A percentile compares a stretch with the other conserved stretches of the same genome.
Conservation (phyloP, 2,888 invertebrate genomes). For the Dexiosoma caninum region DNA sequence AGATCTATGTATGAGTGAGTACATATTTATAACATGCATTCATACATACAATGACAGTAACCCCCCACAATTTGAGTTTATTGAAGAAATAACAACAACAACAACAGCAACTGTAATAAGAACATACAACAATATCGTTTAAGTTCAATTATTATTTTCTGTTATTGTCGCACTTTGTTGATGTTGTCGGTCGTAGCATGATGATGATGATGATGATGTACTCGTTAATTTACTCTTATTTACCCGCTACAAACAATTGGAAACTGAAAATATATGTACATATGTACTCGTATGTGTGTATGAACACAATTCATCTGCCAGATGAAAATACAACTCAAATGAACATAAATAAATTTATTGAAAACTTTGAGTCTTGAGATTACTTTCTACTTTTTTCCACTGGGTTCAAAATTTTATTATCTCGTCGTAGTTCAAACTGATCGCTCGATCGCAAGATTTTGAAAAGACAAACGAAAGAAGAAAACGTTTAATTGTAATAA, state of each 20-base stretch:
- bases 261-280: constrained; percentile 20
- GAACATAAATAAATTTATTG: neutral
- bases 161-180: constrained; percentile 39
- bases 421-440: constrained; percentile 55
- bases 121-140: constrained; percentile 35
- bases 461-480: neutral
- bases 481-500: neutral
- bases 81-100: neutral
- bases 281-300: too few species aligned
- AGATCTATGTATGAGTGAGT: neutral
- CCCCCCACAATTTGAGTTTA: constrained; percentile 47
- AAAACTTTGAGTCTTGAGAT: constrained; percentile 56
- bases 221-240: constrained; percentile 27
- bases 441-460: constrained; percentile 45
- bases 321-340: constrained; percentile 2
- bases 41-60: constrained; percentile 11
- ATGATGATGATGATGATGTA: neutral
- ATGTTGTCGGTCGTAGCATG: constrained; percentile 1
- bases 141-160: constrained; percentile 55
- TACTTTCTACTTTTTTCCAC: constrained; percentile 48
- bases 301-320: constrained; percentile 57
- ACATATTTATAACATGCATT: neutral
- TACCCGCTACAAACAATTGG: constrained; percentile 12
- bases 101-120: neutral
- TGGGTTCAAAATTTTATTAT: constrained; percentile 58